Evolutionary conservation across 2,888 invertebrate genomes (phyloP).

Genomic region (Polymixis flavicincta): DNA sequence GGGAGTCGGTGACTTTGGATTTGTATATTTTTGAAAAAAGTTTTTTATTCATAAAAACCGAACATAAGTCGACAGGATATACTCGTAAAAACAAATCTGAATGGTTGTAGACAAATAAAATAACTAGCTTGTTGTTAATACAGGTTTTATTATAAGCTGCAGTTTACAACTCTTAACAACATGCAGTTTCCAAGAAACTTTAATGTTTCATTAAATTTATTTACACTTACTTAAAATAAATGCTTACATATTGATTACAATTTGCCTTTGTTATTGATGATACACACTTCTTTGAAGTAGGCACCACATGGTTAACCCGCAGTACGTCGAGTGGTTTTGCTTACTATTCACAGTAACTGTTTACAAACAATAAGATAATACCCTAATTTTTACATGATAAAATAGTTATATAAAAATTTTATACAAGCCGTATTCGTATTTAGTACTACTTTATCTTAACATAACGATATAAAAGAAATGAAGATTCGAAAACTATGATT

Average conservation of each 20-base stretch:
- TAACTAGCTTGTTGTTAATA: conserved; percentile 72
- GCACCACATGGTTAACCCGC: conserved; percentile 72
- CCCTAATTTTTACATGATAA: conserved; percentile 77
- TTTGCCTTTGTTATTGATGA: conserved; percentile 66
- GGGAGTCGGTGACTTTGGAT: too few relatives aligned
- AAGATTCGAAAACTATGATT: conserved; percentile 66
- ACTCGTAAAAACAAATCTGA: too few relatives aligned
- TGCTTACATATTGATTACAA: conserved; percentile 71
- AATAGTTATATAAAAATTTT: conserved; percentile 79
- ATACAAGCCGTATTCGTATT: conserved; percentile 74
- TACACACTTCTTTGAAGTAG: conserved; percentile 84
- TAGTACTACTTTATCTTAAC: conserved; percentile 64
- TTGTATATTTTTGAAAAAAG: too few relatives aligned
- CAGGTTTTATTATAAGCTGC: conserved; percentile 87
- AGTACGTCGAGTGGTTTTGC: conserved; percentile 65
- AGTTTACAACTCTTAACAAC: conserved; percentile 87
- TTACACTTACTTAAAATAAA: conserved; percentile 76
- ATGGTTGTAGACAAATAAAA: conserved; percentile 39
- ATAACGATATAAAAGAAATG: conserved; percentile 63
- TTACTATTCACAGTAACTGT: conserved; percentile 67
- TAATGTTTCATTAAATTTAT: conserved; percentile 78
- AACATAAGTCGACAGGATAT: too few relatives aligned
- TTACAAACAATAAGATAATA: conserved; percentile 68
- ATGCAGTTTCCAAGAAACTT: conserved; percentile 88
- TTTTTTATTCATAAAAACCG: too few relatives aligned